Base-by-base conservation (phyloP, 2,888 invertebrate genomes). In the Netelia melanura region DNA sequence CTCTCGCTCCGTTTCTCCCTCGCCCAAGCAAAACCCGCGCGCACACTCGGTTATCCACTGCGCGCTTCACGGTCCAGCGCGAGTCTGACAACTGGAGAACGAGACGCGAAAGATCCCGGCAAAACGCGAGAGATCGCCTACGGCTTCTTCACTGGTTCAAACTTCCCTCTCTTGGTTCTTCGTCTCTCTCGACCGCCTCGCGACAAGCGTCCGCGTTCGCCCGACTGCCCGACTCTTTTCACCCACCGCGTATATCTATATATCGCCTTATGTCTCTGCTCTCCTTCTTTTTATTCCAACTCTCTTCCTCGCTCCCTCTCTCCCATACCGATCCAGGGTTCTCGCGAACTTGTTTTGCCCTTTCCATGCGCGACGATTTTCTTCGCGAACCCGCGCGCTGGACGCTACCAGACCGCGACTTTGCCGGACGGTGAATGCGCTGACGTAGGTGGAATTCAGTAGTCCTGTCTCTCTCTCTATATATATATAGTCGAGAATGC, bases 21-120 rank as follows among this genome's bases (percentile, higher is more conserved):
- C 79, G 44, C 78, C 58, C 74, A 67, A 75, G 44, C 78, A 75
- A 61, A 38, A 38, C 83, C 83, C 87, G 79, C 70, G 81, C 86
- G 72, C 77, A 62, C 64, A 56, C 81, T 83, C 86, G 87, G 87
- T 30, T 81, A 83, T 86, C 85, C 83, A 87, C 79, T 79, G 71
- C 91, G 90, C 91, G 91, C 89, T 90, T 89, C 91, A 89, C 92
- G 92, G 90, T 90, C 90, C 91, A 91, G 89, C 91, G 92, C 91
- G 90, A 90, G 90, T 88, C 90, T 91, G 91, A 91, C 79, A 91
- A 93, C 93, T 93, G 87, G 88, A 77, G 74, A 65, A 56, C 70
- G 84, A 81, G 80, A 61, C 77, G 44, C 77, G 67, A 77, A 48
- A 58, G 79, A 65, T 79, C 79, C 44, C 79, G 70, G 64, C 38